Base-by-base conservation (phyloP, 2,888 invertebrate genomes). In the Galerucella pusilla region DNA sequence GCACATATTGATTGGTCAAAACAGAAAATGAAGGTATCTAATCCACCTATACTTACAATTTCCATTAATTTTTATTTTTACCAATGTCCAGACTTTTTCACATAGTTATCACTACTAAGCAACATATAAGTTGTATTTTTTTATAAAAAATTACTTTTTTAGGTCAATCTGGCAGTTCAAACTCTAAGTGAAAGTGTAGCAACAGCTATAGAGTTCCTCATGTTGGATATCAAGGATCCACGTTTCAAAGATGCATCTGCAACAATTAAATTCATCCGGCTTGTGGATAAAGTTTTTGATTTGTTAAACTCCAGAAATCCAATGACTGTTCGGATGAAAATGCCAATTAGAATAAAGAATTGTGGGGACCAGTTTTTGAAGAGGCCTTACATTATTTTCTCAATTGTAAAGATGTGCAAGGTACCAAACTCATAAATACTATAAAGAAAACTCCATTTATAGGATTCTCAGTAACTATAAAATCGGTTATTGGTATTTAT, bases 381-480 rank as follows among this genome's bases (percentile, higher is more conserved):
- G 52, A 71, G 7, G 20, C 71, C 11, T 25, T 61, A 14, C 49
- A 71, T 52, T 64, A 71, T 64, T 63, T 14, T 63, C n/a, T 71
- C 42, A 59, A 45, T n/a, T 52, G 59, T 61, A 61, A 67, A 61
- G 67, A 67, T 61, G 49, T 49, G 28, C 45, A 4, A 45, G 72
- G 72, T 45, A 66, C 16, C 35, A 20, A 57, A 28, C 45, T 72
- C 28, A 60, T 59, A 14, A 46, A 68, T n/a, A 70, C 74, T 11
- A 25, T 28, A 68, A 74, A 65, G 35, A 73, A 74, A 70, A 66
- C 66, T 20, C 74, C 70, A 46, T 54, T 70, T 46, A 42, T 66
- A 42, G 74, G 70, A 46, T 74, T 74, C 46, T 57, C 66, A n/a
- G 14, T 70, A 20, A 49, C 74, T 12, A 66, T 70, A 14, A 59